These are phyloP conservation scores for Trachops cirrhosus DNA, from an alignment of 2,797 vertebrate species.

Conservation along the genomic window DNA sequence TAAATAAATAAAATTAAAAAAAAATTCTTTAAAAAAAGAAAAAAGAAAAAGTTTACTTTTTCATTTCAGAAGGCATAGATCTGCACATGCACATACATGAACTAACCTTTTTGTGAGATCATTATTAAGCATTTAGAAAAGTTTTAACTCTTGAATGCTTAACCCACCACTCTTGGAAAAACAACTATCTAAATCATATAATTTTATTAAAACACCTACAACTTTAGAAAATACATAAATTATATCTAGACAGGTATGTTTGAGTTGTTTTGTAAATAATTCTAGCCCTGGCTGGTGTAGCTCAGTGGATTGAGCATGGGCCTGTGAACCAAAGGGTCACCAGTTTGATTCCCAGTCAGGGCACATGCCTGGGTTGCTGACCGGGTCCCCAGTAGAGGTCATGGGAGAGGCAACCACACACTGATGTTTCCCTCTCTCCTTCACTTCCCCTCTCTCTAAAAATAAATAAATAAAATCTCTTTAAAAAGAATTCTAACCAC, in stretches of 20 bases:
- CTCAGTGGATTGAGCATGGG: no score
- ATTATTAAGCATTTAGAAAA: conserved; percentile 34
- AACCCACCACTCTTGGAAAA: neutral
- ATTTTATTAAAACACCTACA: conserved; percentile 36
- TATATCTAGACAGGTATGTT: neutral
- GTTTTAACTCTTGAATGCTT: neutral
- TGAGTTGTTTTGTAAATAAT: neutral
- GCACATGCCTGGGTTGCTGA: no score
- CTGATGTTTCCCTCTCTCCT: no score
- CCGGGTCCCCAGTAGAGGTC: no score
- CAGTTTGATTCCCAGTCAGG: no score
- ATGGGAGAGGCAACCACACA: no score
- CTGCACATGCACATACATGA: neutral
- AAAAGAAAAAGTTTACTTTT: neutral
- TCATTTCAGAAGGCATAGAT: neutral
- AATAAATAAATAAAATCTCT: no score
- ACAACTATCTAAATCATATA: neutral
- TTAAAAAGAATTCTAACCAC: neutral
- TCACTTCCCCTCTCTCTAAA: no score
- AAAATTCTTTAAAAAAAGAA: no score
- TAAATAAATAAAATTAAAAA: no score
- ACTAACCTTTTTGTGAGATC: neutral
- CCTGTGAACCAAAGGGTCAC: no score
- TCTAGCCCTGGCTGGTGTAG: neutral
- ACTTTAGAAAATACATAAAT: conserved; percentile 19